Base-by-base conservation (phyloP, 2,797 vertebrate genomes). In the Trematomus bernacchii region DNA sequence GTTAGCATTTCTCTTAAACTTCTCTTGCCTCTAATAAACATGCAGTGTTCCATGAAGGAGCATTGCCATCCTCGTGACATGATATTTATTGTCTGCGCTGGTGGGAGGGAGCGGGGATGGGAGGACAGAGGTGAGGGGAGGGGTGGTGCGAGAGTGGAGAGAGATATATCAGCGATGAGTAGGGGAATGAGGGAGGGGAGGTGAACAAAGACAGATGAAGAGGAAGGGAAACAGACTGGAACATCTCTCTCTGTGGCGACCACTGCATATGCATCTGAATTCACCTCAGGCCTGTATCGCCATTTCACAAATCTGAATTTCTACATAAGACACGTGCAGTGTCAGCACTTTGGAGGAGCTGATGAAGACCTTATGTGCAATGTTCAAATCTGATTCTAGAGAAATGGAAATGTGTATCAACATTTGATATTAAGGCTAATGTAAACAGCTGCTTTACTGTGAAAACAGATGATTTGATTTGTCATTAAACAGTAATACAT, bases 1-100 rank as follows among this genome's bases (percentile, higher is more conserved):
- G 97, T 99, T 99, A 99, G 97, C 97, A 99, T 98, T 99, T 98
- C 97, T 97, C 97, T 99, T 98, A 97, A 97, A 98, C 96, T 98
- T 97, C 92, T 92, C 90, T 89, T 95, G 96, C 96, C 96, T 96
- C 98, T 99, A 99, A 99, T 99, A 99, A 99, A 99, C 97, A 99
- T 97, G 96, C 97, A 98, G 97, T 97, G 97, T 98, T 98, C 97
- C 98, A 99, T 99, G 98, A 99, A 98, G 97, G 97, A 98, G 96
- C 96, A 96, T 96, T 96, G 96, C 95, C 96, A 96, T 97, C 96
- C 95, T 96, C 93, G 87, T 96, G 96, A 97, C 97, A 97, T 97
- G 96, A 98, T 99, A 99, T 99, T 99, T 99, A 99, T 98, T 97
- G 97, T 97, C 95, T 93, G 92, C 84, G 92, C 93, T 94, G 93